Evolutionary conservation across 2,888 invertebrate genomes (phyloP).

Genomic region (Polymixis flavicincta): DNA sequence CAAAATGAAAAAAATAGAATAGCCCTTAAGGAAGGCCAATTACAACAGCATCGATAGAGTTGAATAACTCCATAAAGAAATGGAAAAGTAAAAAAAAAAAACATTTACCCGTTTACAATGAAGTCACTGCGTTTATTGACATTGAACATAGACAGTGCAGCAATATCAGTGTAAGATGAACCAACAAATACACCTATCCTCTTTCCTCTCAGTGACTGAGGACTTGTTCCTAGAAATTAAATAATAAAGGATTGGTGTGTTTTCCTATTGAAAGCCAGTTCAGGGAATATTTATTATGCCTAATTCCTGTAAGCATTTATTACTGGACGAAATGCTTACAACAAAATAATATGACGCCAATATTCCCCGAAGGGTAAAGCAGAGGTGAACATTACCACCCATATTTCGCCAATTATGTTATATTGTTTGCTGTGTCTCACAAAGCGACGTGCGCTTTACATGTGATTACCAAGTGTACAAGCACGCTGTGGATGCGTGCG

Average conservation of each 20-base stretch:
- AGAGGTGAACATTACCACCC: background rate
- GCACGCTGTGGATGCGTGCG: no score
- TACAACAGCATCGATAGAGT: background rate
- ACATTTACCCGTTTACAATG: slow-evolving; percentile 67
- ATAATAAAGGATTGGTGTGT: background rate
- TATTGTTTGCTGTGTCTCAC: background rate
- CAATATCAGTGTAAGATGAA: slow-evolving; percentile 60
- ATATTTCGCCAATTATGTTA: no score
- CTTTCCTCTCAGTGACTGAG: slow-evolving; percentile 64
- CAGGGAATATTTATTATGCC: background rate
- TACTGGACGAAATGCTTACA: background rate
- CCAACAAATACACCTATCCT: slow-evolving; percentile 72
- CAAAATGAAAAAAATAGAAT: background rate
- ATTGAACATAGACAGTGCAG: slow-evolving; percentile 47
- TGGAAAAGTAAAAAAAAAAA: background rate
- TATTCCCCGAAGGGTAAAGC: no score
- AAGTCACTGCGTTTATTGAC: slow-evolving; percentile 47
- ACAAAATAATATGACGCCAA: background rate
- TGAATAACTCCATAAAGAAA: background rate
- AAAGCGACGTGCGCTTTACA: no score
- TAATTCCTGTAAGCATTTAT: background rate
- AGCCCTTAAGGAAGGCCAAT: background rate
- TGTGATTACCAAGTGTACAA: no score
- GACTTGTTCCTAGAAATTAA: slow-evolving; percentile 66
- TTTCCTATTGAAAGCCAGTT: background rate